These are phyloP conservation scores for Drosophila recens DNA, from an alignment of 2,888 invertebrate species.

Conservation along the genomic window DNA sequence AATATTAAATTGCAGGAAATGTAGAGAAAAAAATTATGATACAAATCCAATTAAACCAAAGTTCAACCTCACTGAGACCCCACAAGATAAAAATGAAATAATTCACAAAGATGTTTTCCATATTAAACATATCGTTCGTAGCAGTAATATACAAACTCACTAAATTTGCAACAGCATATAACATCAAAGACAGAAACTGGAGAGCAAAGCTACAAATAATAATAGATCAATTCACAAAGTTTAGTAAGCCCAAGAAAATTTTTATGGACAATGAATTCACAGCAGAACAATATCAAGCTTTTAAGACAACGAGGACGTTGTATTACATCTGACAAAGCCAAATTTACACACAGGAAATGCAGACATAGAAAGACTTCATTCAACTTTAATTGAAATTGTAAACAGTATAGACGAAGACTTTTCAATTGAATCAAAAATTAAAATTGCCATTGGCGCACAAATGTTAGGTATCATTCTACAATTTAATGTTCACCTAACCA, in stretches of 20 bases:
- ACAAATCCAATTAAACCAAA: too few species aligned
- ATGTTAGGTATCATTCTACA: too few species aligned
- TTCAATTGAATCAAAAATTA: too few species aligned
- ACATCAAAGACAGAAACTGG: constrained; percentile 1
- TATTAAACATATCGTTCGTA: not conserved
- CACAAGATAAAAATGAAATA: too few species aligned
- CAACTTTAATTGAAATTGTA: not conserved
- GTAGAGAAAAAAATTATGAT: too few species aligned
- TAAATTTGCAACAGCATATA: not conserved
- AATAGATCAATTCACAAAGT: not conserved
- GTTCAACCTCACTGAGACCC: too few species aligned
- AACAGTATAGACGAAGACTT: not conserved
- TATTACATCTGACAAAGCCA: not conserved
- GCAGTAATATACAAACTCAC: not conserved
- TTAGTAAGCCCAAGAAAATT: not conserved
- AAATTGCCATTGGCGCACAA: too few species aligned
- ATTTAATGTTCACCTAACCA: too few species aligned
- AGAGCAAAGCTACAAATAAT: not conserved
- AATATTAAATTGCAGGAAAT: too few species aligned
- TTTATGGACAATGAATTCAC: constrained; percentile 1
- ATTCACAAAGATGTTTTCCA: not conserved
- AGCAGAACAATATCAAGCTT: not conserved
- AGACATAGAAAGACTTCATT: not conserved
- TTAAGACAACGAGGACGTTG: not conserved
- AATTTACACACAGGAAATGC: not conserved